Evolutionary conservation across 64 coral and sea anemone genomes (phyloP).

Genomic region (Dendrophyllia cribrosa): DNA sequence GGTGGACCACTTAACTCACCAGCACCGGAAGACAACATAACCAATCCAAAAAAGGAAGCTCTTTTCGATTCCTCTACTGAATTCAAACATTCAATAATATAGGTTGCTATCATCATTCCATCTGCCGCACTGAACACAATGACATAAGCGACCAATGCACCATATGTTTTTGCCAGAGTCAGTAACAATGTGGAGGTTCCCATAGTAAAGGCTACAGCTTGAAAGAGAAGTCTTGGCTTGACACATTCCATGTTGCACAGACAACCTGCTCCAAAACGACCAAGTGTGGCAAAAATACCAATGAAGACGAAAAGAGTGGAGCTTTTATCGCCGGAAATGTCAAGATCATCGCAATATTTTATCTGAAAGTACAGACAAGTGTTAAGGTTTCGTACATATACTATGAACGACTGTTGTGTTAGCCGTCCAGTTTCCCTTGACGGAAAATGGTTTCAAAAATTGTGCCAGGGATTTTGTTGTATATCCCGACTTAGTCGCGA

Average conservation of each 20-base stretch:
- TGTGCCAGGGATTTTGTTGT: too few relatives aligned
- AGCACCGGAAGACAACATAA: background rate
- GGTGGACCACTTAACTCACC: background rate
- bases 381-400: too few relatives aligned
- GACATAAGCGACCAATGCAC: slow-evolving; percentile 12
- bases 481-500: too few relatives aligned
- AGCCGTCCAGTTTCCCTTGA: too few relatives aligned
- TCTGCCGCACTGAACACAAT: slow-evolving; percentile 33
- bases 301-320: slow-evolving; percentile 58
- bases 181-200: slow-evolving; percentile 37
- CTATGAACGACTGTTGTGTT: too few relatives aligned
- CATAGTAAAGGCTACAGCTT: background rate
- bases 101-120: slow-evolving; percentile 24
- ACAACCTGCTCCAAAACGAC: slow-evolving; percentile 23
- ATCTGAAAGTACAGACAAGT: slow-evolving; percentile 15
- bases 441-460: too few relatives aligned
- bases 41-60: background rate
- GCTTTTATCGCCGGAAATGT: slow-evolving; percentile 16
- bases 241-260: background rate
- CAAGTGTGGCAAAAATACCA: slow-evolving; percentile 28
- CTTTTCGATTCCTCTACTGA: slow-evolving; percentile 13
- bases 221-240: background rate
- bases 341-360: slow-evolving; percentile 50
- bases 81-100: slow-evolving; percentile 24
- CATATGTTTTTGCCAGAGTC: slow-evolving; percentile 4